Evolutionary conservation across 2,888 invertebrate species (phyloP).

Genomic region (Dendrolimus pini): DNA sequence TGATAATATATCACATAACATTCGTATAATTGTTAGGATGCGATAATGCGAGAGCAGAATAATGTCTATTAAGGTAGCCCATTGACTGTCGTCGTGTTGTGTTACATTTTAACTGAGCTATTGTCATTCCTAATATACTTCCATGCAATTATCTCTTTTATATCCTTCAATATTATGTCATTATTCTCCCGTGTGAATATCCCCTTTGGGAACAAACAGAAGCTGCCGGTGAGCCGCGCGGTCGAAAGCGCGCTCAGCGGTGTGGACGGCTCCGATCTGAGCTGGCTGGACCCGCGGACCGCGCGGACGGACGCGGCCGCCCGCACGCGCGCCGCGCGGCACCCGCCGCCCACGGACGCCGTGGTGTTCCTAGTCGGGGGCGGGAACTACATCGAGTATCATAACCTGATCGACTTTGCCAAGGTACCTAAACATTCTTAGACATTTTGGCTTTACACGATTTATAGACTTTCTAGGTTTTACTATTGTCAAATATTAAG

Average conservation of each 20-base stretch:
- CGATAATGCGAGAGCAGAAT: too few relatives aligned
- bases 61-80: too few relatives aligned
- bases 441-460: not conserved
- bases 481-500: not conserved
- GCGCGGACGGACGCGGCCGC: constrained; percentile 80
- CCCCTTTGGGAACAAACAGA: constrained; percentile 67
- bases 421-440: constrained; percentile 74
- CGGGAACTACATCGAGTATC: constrained; percentile 99
- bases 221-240: constrained; percentile 94
- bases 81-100: too few relatives aligned
- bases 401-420: constrained; percentile 96
- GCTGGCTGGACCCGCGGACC: constrained; percentile 97
- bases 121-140: too few relatives aligned
- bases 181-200: too few relatives aligned
- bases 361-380: constrained; percentile 95
- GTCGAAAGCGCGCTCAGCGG: constrained; percentile 88
- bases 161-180: too few relatives aligned
- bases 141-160: too few relatives aligned
- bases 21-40: too few relatives aligned
- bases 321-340: constrained; percentile 76
- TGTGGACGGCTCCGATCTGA: constrained; percentile 92
- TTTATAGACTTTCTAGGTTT: not conserved
- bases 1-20: too few relatives aligned
- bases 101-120: too few relatives aligned
- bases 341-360: constrained; percentile 88